Evolutionary conservation across 2,797 vertebrate genomes (phyloP).

Genomic region (Bradypodion pumilum): DNA sequence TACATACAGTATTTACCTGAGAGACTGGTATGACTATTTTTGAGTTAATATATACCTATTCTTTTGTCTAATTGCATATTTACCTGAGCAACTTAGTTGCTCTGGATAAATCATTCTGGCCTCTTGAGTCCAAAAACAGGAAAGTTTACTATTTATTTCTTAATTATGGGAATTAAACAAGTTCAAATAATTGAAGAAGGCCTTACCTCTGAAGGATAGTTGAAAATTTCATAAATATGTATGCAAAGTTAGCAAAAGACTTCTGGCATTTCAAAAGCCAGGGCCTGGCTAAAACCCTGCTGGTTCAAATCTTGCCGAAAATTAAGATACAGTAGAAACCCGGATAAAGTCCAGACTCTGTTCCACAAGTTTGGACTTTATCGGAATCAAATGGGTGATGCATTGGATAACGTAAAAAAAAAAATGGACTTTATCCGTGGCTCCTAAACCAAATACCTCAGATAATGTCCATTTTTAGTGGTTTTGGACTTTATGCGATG

Average conservation of each 20-base stretch:
- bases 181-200: conserved; percentile 1
- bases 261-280: not conserved
- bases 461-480: too few species aligned
- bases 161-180: not conserved
- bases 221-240: not conserved
- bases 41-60: conserved; percentile 14
- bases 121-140: conserved; percentile 7
- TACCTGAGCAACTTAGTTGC: conserved; percentile 6
- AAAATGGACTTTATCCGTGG: too few species aligned
- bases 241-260: not conserved
- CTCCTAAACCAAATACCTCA: too few species aligned
- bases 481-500: too few species aligned
- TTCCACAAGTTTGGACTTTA: too few species aligned
- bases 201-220: not conserved
- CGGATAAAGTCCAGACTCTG: too few species aligned
- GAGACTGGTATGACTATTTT: conserved; percentile 19
- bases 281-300: not conserved
- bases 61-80: conserved; percentile 31
- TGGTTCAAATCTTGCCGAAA: not conserved
- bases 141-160: conserved; percentile 10
- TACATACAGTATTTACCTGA: conserved; percentile 24
- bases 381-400: too few species aligned
- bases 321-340: too few species aligned
- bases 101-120: not conserved
- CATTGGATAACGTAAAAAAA: too few species aligned